These are phyloP conservation scores for Urocolius indicus DNA, from an alignment of 2,113 vertebrate species.

Conservation along the genomic window DNA sequence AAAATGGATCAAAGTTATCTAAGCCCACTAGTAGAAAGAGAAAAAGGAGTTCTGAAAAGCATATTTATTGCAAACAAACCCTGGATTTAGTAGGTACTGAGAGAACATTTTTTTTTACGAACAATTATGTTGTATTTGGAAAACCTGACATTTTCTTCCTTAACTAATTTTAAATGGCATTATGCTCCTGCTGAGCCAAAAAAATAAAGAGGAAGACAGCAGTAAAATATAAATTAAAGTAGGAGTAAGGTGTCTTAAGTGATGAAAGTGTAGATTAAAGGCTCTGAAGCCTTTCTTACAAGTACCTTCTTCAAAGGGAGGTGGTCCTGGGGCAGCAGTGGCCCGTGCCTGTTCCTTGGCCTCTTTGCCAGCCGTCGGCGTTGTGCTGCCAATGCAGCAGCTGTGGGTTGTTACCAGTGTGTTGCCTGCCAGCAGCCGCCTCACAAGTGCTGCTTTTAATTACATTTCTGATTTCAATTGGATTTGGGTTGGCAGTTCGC, in stretches of 20 bases:
- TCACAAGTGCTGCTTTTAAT: conserved; percentile 63
- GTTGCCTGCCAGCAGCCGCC: conserved; percentile 53
- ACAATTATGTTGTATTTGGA: conserved; percentile 16
- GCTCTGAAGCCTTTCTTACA: background rate
- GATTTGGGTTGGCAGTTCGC: conserved; percentile 23
- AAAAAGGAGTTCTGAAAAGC: background rate
- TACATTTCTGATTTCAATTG: conserved; percentile 59
- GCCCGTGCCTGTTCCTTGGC: background rate
- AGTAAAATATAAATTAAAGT: conserved; percentile 36
- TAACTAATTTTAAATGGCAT: conserved; percentile 52
- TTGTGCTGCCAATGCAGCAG: conserved; percentile 54
- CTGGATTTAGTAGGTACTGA: conserved; percentile 1
- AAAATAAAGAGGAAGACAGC: background rate
- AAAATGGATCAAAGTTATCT: background rate
- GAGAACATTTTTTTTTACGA: conserved; percentile 25
- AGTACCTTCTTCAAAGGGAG: background rate
- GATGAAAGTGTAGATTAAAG: background rate
- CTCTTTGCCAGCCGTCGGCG: background rate
- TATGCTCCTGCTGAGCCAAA: conserved; percentile 1
- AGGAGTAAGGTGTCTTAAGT: background rate
- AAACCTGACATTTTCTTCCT: conserved; percentile 44
- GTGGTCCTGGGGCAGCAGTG: background rate
- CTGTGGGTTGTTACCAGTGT: conserved; percentile 62
- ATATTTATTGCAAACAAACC: background rate
- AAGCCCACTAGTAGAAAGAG: background rate